Conservation (phyloP, 2,113 vertebrate species). For the Microcebus lehilahytsara region DNA sequence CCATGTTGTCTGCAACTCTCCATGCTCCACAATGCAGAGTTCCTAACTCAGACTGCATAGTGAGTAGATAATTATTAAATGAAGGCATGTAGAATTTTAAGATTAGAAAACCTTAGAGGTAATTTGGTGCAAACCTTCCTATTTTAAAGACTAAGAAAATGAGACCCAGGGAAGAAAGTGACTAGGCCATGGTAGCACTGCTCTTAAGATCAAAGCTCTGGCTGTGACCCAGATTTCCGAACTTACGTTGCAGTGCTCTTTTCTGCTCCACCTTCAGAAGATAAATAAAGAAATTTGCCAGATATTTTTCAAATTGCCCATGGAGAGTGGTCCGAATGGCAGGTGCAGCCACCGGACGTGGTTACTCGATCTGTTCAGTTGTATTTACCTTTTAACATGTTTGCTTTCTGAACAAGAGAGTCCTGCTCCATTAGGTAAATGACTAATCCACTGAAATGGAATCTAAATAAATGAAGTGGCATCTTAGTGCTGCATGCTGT, state of each 20-base stretch:
- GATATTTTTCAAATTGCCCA: conserved; percentile 52
- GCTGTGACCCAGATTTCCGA: conserved; percentile 29
- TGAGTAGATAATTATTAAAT: background rate
- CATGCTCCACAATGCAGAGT: background rate
- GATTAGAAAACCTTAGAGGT: background rate
- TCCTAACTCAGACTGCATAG: background rate
- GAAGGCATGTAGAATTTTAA: background rate
- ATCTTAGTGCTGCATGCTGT: background rate
- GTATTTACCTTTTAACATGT: conserved; percentile 68
- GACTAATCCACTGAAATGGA: conserved; percentile 54
- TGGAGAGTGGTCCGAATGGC: conserved; percentile 64
- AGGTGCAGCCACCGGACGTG: conserved; percentile 64
- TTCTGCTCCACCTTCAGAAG: conserved; percentile 41
- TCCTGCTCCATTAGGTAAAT: conserved; percentile 64
- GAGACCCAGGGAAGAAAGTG: background rate
- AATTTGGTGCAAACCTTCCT: background rate
- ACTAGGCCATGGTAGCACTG: background rate
- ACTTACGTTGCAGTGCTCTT: conserved; percentile 45
- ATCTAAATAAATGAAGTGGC: conserved; percentile 55
- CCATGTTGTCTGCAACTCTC: accelerated
- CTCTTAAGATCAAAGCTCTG: conserved; percentile 62
- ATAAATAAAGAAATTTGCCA: conserved; percentile 69
- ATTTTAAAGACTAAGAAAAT: background rate
- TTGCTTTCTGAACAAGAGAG: conserved; percentile 58
- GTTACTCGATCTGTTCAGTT: conserved; percentile 16